These are phyloP conservation scores for Drosophila sp. DNA, from an alignment of 1,140 invertebrate species.

Conservation along the genomic window DNA sequence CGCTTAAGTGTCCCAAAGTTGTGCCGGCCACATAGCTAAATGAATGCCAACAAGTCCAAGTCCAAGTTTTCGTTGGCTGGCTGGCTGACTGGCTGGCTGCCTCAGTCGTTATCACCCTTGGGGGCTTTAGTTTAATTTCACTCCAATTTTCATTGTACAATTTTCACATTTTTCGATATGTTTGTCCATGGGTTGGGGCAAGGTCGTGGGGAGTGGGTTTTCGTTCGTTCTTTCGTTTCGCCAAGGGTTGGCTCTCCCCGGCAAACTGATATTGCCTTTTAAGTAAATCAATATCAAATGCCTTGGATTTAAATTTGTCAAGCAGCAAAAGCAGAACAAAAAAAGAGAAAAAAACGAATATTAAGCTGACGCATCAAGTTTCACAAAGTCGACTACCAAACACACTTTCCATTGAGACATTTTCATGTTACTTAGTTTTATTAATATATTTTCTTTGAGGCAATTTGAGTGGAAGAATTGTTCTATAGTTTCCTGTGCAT, in stretches of 20 bases:
- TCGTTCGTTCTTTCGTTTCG: slow-evolving; percentile 4
- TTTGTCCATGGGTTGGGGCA: slow-evolving; percentile 15
- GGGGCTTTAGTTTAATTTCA: slow-evolving; percentile 80
- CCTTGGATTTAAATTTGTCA: slow-evolving; percentile 75
- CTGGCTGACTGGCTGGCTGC: slow-evolving; percentile 42
- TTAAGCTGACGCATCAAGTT: not conserved
- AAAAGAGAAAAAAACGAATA: not conserved
- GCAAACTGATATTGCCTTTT: slow-evolving; percentile 78
- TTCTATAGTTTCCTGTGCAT: too few species aligned
- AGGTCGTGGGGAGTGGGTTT: slow-evolving; percentile 19
- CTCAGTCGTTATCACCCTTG: slow-evolving; percentile 65
- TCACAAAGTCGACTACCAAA: not conserved
- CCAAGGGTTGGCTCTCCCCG: slow-evolving; percentile 42
- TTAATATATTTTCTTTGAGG: too few species aligned
- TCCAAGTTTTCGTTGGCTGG: slow-evolving; percentile 25
- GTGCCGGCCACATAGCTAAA: slow-evolving; percentile 64
- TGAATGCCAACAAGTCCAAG: slow-evolving; percentile 74
- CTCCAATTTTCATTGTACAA: slow-evolving; percentile 79
- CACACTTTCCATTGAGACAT: not conserved
- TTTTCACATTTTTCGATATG: slow-evolving; percentile 78
- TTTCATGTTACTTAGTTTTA: too few species aligned
- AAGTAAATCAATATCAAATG: slow-evolving; percentile 79
- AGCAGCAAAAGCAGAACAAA: slow-evolving; percentile 25
- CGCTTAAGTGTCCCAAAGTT: slow-evolving; percentile 79
- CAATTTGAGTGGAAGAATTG: too few species aligned